Evolutionary conservation across 2,888 invertebrate genomes (phyloP), one percentile per base, ranked within the genome.

Genomic region (Sinohyriopsis cumingii): DNA sequence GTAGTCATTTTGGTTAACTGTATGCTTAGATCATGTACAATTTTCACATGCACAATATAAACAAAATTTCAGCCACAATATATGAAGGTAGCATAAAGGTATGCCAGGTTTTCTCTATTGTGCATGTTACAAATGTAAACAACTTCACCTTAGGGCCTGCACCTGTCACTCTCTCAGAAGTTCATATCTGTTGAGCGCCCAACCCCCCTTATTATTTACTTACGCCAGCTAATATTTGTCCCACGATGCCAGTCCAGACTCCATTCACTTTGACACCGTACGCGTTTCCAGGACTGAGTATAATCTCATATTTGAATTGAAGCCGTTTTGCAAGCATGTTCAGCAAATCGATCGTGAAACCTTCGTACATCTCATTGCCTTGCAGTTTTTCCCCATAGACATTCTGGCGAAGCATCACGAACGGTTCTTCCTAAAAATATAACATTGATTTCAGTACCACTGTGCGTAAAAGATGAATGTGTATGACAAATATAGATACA

Each of bases 261-360:
- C 74, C 78, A n/a, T 71, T 57, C 4, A 33, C 59, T 19, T 68
- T 57, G 1, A 64, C 45, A 5, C 84, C 82, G 69, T 86, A 86
- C 12, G 72, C 69, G 66, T 84, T 84, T 6, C 68, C 61, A 4
- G 83, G 83, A 54, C 83, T 80, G 7, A 68, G 19, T 63, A 84
- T 78, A 15, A 86, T 79, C 59, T 80, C 74, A 67, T 82, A 86
- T 18, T 80, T 72, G 59, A 86, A 83, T 20, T 83, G 80, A 0
- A 84, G 69, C 12, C 72, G 70, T 19, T 76, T n/a, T 2, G 82
- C 76, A 25, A 86, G 65, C 22, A 73, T 66, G 9, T 77, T 70
- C 24, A 86, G 68, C 3, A 86, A 69, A 68, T 86, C 86, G 9
- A 86, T 80, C 5, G 85, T 86, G 73, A 86, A 86, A 0, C 86